A percentile compares a stretch with the other conserved stretches of the same genome.
Evolutionary conservation across 2,797 vertebrate species (phyloP).

Genomic region (Hirundo rustica): DNA sequence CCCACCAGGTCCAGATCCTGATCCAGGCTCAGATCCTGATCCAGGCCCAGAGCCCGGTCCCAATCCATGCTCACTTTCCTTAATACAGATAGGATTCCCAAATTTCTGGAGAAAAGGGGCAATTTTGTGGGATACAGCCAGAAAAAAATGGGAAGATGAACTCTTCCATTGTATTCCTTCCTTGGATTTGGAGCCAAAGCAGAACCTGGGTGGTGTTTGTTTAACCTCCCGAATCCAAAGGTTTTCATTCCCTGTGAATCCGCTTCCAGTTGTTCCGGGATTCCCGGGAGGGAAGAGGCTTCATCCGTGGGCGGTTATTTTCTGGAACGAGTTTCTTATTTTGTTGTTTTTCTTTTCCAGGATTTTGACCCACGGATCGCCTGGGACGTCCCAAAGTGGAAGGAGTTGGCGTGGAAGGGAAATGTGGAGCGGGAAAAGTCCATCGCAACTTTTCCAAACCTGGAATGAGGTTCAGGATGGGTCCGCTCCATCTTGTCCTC

Average conservation of each 20-base stretch:
- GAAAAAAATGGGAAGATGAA: not conserved
- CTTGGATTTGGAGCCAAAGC: not conserved
- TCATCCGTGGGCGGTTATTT: not conserved
- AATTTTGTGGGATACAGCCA: not conserved
- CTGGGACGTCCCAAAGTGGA: not conserved
- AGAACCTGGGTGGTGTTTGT: not conserved
- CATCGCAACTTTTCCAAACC: not conserved
- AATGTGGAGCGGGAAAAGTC: not conserved
- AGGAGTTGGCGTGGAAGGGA: not conserved
- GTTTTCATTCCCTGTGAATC: not conserved
- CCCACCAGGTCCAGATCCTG: not conserved
- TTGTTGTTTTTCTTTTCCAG: not conserved
- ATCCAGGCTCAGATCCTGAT: no score
- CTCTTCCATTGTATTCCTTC: not conserved
- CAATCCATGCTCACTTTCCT: fast-evolving
- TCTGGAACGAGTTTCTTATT: not conserved
- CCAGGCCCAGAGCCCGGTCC: not conserved
- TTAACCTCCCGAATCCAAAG: not conserved
- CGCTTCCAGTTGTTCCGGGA: conserved; percentile 24
- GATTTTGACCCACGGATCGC: not conserved
- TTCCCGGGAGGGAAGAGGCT: not conserved
- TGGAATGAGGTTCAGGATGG: not conserved
- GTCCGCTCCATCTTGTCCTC: not conserved
- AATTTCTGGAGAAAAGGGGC: not conserved
- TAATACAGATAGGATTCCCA: not conserved